Evolutionary conservation across 2,888 invertebrate species (phyloP).

Genomic region (Lypha dubia): DNA sequence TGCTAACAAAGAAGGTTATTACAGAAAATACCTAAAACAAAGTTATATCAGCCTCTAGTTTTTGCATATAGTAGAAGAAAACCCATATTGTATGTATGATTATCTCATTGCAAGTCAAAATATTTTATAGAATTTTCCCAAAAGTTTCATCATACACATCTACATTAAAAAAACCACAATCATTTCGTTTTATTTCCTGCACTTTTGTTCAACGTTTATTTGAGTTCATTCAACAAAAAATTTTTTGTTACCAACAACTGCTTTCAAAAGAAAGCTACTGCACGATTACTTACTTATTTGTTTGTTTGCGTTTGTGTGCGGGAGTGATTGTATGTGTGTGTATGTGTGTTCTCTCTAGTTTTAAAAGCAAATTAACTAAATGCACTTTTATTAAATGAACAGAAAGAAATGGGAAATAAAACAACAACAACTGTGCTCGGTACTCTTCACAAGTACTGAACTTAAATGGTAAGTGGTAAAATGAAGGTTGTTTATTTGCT

Average conservation of each 20-base stretch:
- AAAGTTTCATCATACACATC: conserved; percentile 26
- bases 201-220: conserved; percentile 23
- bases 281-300: conserved; percentile 25
- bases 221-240: conserved; percentile 32
- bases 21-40: too few relatives aligned
- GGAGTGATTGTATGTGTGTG: not conserved
- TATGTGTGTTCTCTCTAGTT: conserved; percentile 9
- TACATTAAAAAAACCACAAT: conserved; percentile 34
- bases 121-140: conserved; percentile 31
- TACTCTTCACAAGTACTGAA: conserved; percentile 30
- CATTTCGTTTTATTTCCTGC: conserved; percentile 24
- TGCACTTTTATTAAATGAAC: conserved; percentile 60
- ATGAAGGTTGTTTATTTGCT: conserved; percentile 46
- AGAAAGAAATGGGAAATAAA: conserved; percentile 36
- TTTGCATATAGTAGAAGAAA: not conserved
- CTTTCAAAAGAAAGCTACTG: conserved; percentile 41
- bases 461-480: conserved; percentile 35
- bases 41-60: not conserved
- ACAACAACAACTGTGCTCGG: not conserved
- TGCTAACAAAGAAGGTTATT: too few relatives aligned
- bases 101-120: not conserved
- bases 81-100: not conserved
- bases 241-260: conserved; percentile 42
- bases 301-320: too few relatives aligned
- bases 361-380: conserved; percentile 69